Evolutionary conservation across 2,113 vertebrate species (phyloP).

Genomic region (Dipodomys ordii): DNA sequence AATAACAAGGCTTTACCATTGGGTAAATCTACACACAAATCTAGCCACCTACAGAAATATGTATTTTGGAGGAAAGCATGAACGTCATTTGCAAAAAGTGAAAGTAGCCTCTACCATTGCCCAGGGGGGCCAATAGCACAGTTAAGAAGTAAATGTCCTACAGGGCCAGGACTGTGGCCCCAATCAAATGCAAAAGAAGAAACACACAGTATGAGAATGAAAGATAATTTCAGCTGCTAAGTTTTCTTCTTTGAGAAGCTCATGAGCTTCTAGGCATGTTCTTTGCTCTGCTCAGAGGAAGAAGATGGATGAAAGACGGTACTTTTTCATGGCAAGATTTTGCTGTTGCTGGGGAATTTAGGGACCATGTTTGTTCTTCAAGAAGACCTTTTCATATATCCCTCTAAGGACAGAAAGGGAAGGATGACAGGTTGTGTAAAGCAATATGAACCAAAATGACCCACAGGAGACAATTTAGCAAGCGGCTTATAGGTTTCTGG

Average conservation of each 20-base stretch:
- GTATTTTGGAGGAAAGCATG: background rate
- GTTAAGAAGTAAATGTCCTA: background rate
- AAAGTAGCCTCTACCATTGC: background rate
- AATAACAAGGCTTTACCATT: too few species aligned
- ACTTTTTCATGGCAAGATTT: conserved; percentile 42
- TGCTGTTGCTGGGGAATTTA: conserved; percentile 49
- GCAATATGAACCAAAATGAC: background rate
- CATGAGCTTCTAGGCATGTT: background rate
- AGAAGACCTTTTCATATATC: background rate
- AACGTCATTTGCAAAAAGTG: background rate
- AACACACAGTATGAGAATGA: background rate
- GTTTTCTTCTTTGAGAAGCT: background rate
- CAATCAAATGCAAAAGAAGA: background rate
- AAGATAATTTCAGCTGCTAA: background rate
- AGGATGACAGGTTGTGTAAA: conserved; percentile 83
- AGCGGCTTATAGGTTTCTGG: conserved; percentile 51
- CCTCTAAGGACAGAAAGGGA: conserved; percentile 24
- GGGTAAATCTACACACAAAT: background rate
- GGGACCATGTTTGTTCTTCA: conserved; percentile 44
- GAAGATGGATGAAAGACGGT: background rate
- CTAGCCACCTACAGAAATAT: background rate
- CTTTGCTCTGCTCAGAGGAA: background rate
- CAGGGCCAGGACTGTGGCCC: background rate
- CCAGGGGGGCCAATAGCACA: background rate
- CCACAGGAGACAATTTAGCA: conserved; percentile 57